A percentile compares a stretch with the other conserved stretches of the same genome.
Conservation (phyloP, 1,140 invertebrate species). For the Drosophila teissieri region DNA sequence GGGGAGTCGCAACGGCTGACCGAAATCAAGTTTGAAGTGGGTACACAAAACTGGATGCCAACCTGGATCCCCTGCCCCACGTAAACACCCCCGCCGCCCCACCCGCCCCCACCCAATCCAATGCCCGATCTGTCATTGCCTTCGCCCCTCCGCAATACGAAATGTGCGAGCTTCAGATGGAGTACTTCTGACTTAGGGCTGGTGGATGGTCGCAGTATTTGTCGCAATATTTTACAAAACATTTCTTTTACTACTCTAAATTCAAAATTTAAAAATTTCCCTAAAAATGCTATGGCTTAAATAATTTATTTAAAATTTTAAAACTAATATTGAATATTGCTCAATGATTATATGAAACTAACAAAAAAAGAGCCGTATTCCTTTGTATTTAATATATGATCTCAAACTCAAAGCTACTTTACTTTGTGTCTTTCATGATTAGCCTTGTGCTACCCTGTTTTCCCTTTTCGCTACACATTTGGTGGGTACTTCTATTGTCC, state of each 20-base stretch:
- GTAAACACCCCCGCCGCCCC: background rate
- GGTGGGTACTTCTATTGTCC: constrained; percentile 13
- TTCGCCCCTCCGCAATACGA: constrained; percentile 21
- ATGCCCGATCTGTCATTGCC: constrained; percentile 76
- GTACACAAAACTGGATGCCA: constrained; percentile 63
- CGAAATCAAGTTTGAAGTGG: constrained; percentile 82
- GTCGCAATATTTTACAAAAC: background rate
- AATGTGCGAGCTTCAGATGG: constrained; percentile 21
- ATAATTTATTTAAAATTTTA: no score
- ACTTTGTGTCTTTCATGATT: no score
- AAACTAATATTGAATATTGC: no score
- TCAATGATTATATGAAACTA: no score
- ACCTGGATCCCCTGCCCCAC: constrained; percentile 12
- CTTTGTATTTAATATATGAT: no score
- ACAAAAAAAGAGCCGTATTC: no score
- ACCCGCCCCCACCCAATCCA: constrained; percentile 13
- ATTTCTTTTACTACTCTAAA: background rate
- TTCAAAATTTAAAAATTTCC: no score
- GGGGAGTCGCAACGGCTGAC: constrained; percentile 60
- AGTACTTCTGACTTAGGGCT: constrained; percentile 48
- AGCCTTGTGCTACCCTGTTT: background rate
- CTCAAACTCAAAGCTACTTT: no score
- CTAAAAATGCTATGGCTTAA: no score
- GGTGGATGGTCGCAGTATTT: constrained; percentile 27
- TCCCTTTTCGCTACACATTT: constrained; percentile 1